Conservation (phyloP, 2,113 vertebrate genomes). For the Cyprinus carpio region DNA sequence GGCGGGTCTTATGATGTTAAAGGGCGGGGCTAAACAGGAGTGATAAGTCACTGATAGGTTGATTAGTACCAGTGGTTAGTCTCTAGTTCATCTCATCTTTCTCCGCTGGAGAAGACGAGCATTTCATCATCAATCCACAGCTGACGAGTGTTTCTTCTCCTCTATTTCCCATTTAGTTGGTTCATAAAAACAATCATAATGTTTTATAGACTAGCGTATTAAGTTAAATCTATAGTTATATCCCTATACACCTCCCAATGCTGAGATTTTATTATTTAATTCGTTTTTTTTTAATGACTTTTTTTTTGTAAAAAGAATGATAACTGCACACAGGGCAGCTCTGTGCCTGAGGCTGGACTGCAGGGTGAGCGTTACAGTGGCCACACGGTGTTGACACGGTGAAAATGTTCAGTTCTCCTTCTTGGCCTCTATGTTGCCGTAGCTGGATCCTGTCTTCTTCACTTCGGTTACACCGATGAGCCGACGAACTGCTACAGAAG, state of each 20-base stretch:
- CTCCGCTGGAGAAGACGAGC: background rate
- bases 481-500: conserved; percentile 93
- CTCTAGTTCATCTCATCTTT: background rate
- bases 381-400: conserved; percentile 10
- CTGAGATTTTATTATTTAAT: conserved; percentile 37
- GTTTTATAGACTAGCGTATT: conserved; percentile 12
- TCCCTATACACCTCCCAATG: conserved; percentile 42
- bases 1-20: background rate
- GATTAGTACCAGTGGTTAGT: background rate
- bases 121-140: background rate
- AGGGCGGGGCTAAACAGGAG: background rate
- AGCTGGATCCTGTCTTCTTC: conserved; percentile 95
- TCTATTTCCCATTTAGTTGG: conserved; percentile 25
- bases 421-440: conserved; percentile 92
- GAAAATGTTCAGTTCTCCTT: conserved; percentile 83
- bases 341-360: conserved; percentile 44
- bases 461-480: conserved; percentile 98
- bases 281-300: background rate
- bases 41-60: background rate
- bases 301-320: conserved; percentile 52
- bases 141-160: background rate
- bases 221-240: conserved; percentile 34
- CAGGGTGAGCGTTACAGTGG: conserved; percentile 34
- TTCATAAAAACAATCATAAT: conserved; percentile 33
- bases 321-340: conserved; percentile 51